Evolutionary conservation across 2,113 vertebrate species (phyloP), one percentile per base, ranked within the genome.

Genomic region (Tenrec ecaudatus): DNA sequence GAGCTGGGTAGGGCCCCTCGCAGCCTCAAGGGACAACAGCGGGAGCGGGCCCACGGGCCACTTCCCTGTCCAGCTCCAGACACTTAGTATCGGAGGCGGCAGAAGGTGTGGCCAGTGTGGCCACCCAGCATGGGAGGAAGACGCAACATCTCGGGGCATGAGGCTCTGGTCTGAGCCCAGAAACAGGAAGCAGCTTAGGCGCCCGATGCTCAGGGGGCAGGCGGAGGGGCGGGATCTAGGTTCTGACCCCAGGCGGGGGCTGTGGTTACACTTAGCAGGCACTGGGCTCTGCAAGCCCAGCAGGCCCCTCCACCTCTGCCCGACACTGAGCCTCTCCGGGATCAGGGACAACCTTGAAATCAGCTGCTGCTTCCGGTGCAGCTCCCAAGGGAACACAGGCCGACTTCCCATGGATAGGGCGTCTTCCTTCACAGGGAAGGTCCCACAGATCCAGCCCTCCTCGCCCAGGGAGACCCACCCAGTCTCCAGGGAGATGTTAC

Each of bases 121-220:
- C 47, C 81, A 82, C 81, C 80, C 47, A 10, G 47, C 47, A 53
- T 53, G 47, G 47, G 83, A 93, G 89, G 94, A 93, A 79, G 90
- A 66, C 38, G 36, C 78, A n/a, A 83, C 40, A 2, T 9, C 15
- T 62, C 90, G 92, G 82, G 82, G 88, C 17, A 4, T 40, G n/a
- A 64, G 64, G 64, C 58, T 86, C 53, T 62, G 68, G 80, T 86
- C 69, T 66, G 33, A 87, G 89, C 12, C 78, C 57, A 53, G 38
- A 31, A 86, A 91, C 92, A 96, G 96, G 96, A 97, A 97, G 93
- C 78, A 69, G 89, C 29, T 81, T 31, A 64, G 78, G 53, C 3
- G 62, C 58, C 86, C 66, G 43, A 43, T 73, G 89, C 60, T 89
- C 40, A n/a, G 14, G 38, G 73, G 83, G 71, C 38, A 36, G 40